These are phyloP conservation scores for Chloropsis cyanopogon DNA, from an alignment of 2,113 vertebrate species.

Conservation along the genomic window DNA sequence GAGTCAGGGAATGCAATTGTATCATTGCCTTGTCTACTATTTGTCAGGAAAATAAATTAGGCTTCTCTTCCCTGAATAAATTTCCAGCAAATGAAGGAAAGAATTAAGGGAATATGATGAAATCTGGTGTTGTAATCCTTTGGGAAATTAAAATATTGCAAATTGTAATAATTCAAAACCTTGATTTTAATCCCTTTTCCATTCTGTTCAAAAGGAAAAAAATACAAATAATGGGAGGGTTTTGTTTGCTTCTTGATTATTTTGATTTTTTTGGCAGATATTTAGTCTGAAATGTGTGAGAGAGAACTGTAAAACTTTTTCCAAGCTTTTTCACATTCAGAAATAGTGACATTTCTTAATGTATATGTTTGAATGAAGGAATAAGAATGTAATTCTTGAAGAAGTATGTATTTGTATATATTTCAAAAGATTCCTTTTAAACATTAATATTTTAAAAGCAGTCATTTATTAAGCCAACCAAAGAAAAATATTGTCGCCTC, in stretches of 20 bases:
- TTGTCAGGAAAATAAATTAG: constrained; percentile 22
- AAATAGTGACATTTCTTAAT: neutral
- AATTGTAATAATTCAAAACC: neutral
- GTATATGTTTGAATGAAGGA: neutral
- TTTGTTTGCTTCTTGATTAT: neutral
- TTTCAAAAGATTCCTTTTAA: neutral
- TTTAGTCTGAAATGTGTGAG: neutral
- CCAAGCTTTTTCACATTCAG: neutral
- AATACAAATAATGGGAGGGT: neutral
- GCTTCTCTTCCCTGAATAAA: neutral
- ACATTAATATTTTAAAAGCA: neutral
- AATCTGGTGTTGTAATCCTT: neutral
- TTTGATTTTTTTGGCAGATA: neutral
- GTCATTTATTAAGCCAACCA: neutral
- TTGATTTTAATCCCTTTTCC: neutral
- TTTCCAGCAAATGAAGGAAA: neutral
- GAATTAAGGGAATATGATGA: neutral
- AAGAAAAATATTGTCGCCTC: neutral
- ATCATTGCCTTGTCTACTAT: neutral
- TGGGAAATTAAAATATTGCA: neutral
- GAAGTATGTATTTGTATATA: neutral
- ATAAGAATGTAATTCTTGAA: neutral
- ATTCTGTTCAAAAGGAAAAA: neutral
- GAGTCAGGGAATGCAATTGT: neutral
- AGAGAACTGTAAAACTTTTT: neutral